Base-by-base conservation (phyloP, 2,888 invertebrate species). In the Callinectes sapidus region DNA sequence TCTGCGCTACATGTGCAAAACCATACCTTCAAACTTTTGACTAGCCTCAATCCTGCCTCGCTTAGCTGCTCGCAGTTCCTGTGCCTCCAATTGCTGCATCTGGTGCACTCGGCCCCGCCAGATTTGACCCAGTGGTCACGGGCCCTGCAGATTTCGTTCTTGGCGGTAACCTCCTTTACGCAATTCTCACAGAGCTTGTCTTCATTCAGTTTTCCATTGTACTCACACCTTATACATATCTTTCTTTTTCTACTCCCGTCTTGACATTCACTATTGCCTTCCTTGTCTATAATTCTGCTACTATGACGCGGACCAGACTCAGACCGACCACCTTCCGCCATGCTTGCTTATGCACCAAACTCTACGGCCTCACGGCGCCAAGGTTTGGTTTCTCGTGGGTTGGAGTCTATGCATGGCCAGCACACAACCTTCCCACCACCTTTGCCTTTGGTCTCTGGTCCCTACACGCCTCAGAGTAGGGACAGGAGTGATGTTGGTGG, bases 271-370 rank as follows among this genome's bases (percentile, higher is more conserved):
- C 61, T 35, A 14, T 42, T 39, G 35, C 18, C 48, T 0, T 48
- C 35, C 35, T 10, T 48, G 35, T 28, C 8, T 39, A 18, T 81
- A 32, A 81, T 81, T 81, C 81, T 81, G n/a, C 13, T n/a, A 13
- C n/a, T 81, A 23, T 81, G 81, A 32, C 14, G n/a, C 23, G 2
- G n/a, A 77, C 3, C 8, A 77, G 77, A 81, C n/a, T n/a, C 81
- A 81, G 81, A 81, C 81, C 81, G n/a, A 23, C 77, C 77, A 81
- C n/a, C 81, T 81, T 81, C 81, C 81, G 81, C 81, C 81, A 81
- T 81, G 10, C n/a, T 81, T 32, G 48, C n/a, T n/a, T n/a, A n/a
- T n/a, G n/a, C n/a, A n/a, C n/a, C n/a, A n/a, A n/a, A n/a, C n/a
- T n/a, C n/a, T n/a, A n/a, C n/a, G n/a, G n/a, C n/a, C n/a, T n/a